Evolutionary conservation across 92 coral and sea anemone genomes (phyloP).

Genomic region (Zoanthus solanderi): DNA sequence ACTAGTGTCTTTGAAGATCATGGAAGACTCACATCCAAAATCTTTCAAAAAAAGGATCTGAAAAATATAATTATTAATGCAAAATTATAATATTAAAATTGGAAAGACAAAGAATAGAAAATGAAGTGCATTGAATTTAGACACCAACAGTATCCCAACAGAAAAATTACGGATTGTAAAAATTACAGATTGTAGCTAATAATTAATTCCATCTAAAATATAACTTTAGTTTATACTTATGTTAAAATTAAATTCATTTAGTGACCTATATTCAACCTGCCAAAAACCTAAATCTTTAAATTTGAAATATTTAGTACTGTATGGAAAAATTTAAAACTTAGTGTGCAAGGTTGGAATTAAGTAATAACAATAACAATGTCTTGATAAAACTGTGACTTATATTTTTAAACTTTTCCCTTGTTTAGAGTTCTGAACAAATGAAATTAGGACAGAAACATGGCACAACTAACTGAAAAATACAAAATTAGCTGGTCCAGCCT

Average conservation of each 20-base stretch:
- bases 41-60: conserved; percentile 61
- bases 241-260: too few species aligned
- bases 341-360: too few species aligned
- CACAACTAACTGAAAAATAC: too few species aligned
- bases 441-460: too few species aligned
- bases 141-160: too few species aligned
- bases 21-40: conserved; percentile 60
- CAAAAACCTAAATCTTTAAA: too few species aligned
- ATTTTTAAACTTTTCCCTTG: not conserved
- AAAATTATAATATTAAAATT: not conserved
- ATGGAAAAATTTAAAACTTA: too few species aligned
- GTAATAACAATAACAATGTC: not conserved
- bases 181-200: not conserved
- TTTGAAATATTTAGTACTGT: too few species aligned
- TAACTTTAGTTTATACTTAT: too few species aligned
- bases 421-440: too few species aligned
- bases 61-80: not conserved
- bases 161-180: too few species aligned
- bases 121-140: not conserved
- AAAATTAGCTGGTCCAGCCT: not conserved
- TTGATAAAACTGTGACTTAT: not conserved
- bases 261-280: too few species aligned
- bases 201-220: not conserved
- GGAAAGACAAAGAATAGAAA: not conserved
- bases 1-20: conserved; percentile 50